These are phyloP conservation scores for Sebastes schlegelii DNA, from an alignment of 2,113 vertebrate species.

Conservation along the genomic window DNA sequence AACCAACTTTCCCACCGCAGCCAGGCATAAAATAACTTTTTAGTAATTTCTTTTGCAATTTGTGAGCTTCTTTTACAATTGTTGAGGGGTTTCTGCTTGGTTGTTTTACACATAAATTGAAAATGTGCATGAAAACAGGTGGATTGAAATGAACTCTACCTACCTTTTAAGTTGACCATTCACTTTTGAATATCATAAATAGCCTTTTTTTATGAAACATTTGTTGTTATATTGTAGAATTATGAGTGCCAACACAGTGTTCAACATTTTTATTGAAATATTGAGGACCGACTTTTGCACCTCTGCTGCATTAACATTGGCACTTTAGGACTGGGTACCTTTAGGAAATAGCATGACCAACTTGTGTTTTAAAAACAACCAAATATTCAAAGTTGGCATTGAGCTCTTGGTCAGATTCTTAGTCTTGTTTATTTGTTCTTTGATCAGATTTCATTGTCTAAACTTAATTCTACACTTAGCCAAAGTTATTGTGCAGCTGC, in stretches of 20 bases:
- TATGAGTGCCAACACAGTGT: neutral
- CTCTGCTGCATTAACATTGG: neutral
- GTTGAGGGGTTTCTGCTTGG: neutral
- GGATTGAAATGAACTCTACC: neutral
- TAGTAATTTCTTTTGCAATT: neutral
- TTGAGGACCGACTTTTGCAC: neutral
- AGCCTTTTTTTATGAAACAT: neutral
- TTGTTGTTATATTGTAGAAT: neutral
- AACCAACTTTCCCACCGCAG: neutral
- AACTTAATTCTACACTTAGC: too few species aligned
- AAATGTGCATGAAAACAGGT: neutral
- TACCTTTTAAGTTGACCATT: neutral
- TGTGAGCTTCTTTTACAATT: neutral
- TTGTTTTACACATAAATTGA: neutral
- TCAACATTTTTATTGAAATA: neutral
- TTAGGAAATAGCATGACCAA: neutral
- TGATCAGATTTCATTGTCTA: neutral
- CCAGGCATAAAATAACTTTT: neutral
- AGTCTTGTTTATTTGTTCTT: neutral
- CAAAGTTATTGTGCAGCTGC: neutral
- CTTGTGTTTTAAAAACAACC: conserved; percentile 5
- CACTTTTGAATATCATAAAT: neutral
- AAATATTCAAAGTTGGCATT: neutral
- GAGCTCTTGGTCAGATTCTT: neutral
- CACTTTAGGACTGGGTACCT: neutral